Conservation (phyloP, 2,113 vertebrate genomes). For the Thunnus thynnus region DNA sequence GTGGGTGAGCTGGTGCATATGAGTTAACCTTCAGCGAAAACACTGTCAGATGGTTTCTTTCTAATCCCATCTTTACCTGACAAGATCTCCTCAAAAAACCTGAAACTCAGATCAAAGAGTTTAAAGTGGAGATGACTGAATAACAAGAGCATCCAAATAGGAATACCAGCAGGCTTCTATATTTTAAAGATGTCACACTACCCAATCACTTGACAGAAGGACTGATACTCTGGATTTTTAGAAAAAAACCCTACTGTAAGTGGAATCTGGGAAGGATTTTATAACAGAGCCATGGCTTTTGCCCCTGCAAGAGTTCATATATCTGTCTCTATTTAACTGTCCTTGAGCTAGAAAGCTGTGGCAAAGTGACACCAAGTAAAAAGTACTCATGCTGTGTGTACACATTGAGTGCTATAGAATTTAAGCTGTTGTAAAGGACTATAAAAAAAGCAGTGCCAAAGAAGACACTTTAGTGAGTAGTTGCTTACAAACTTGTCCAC, state of each 20-base stretch:
- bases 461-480: no score
- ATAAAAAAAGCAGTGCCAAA: background rate
- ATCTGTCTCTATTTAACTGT: background rate
- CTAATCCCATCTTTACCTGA: background rate
- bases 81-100: background rate
- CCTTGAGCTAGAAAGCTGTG: background rate
- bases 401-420: no score
- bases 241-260: background rate
- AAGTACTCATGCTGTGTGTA: background rate
- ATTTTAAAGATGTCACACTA: background rate
- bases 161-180: background rate
- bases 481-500: conserved; percentile 8
- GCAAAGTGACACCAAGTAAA: background rate
- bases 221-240: background rate
- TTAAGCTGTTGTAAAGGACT: no score
- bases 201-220: background rate
- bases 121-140: background rate
- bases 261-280: background rate
- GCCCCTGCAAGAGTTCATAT: background rate
- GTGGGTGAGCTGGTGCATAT: background rate
- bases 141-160: background rate
- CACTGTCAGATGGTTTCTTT: background rate
- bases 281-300: background rate
- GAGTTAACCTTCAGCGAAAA: background rate
- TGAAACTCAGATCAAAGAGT: background rate